These are phyloP conservation scores for Thereva nobilitata DNA, from an alignment of 2,888 invertebrate species.

Conservation along the genomic window DNA sequence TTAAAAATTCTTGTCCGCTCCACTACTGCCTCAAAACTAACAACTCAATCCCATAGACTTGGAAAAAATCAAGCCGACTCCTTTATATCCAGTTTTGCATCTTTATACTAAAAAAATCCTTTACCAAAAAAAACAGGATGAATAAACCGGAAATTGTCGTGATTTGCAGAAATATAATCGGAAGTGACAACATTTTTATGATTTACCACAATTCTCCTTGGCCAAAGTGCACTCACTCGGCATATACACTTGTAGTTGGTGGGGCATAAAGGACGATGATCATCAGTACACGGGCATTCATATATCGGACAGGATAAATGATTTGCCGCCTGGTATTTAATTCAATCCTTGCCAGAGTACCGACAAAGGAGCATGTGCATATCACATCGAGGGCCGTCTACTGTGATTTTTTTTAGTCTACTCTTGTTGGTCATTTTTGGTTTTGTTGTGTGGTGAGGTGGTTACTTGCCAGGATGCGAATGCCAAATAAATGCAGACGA, in stretches of 20 bases:
- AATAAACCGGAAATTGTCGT: slow-evolving; percentile 27
- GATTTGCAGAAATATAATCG: slow-evolving; percentile 33
- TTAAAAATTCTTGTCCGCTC: too few species aligned
- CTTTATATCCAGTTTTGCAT: neutral
- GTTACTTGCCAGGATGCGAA: too few species aligned
- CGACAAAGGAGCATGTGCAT: slow-evolving; percentile 33
- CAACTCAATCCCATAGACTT: too few species aligned
- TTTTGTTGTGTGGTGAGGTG: too few species aligned
- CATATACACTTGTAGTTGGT: too few species aligned
- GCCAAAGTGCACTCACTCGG: too few species aligned
- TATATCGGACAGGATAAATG: slow-evolving; percentile 18
- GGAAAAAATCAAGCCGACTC: too few species aligned
- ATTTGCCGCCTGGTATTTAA: slow-evolving; percentile 34
- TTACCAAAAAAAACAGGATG: slow-evolving; percentile 1
- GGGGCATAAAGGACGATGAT: too few species aligned
- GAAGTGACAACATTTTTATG: slow-evolving; percentile 27
- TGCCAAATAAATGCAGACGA: neutral
- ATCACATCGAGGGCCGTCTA: slow-evolving; percentile 17
- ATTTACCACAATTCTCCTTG: slow-evolving; percentile 1
- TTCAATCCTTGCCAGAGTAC: slow-evolving; percentile 18
- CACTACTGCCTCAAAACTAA: too few species aligned
- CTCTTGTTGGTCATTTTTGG: slow-evolving; percentile 16
- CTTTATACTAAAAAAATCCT: neutral
- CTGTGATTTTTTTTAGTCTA: slow-evolving; percentile 13
- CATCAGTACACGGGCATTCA: too few species aligned